Evolutionary conservation across 2,888 invertebrate genomes (phyloP), one percentile per base, ranked within the genome.

Genomic region (Iphiclides podalirius): DNA sequence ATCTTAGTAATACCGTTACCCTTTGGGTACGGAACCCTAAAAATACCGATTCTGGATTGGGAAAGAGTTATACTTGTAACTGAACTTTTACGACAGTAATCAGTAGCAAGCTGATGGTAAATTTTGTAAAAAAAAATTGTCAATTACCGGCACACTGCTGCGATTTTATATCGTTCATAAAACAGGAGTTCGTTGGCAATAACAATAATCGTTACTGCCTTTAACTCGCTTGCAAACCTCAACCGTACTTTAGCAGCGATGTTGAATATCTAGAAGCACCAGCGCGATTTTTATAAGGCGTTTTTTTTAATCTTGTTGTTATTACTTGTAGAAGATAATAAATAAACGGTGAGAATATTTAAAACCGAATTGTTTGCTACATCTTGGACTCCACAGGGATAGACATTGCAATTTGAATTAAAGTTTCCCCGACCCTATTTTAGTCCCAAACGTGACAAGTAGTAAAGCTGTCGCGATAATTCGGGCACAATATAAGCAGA

Each of bases 91-190:
- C 36, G 41, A 17, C 47, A 28, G 28, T 11, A 9, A 41, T 26
- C 43, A 15, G 36, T 15, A 42, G 42, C 42, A 20, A 12, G 42
- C 13, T 33, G 42, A 48, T 48, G 42, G 28, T 26, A 37, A 48
- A 38, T 38, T 16, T 38, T 48, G 42, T 23, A n/a, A n/a, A n/a
- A 38, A 43, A 37, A 9, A 38, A 48, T 48, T 42, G 48, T 42
- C 48, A 42, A 38, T 43, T 43, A 37, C 37, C 33, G 23, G 42
- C 37, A 38, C 43, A 15, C 37, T 48, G 48, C 36, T n/a, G 48
- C 20, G 31, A 31, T 50, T 50, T 50, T 50, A 47, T 59, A 64
- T 66, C 59, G 60, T 64, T 63, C 67, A 64, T 61, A 59, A 60
- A 55, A 61, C 61, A 58, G 60, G 59, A 59, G 54, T 54, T 47